A percentile compares a stretch with the other conserved stretches of the same genome.
Evolutionary conservation across 2,113 vertebrate species (phyloP).

Genomic region (Semicossyphus pulcher): DNA sequence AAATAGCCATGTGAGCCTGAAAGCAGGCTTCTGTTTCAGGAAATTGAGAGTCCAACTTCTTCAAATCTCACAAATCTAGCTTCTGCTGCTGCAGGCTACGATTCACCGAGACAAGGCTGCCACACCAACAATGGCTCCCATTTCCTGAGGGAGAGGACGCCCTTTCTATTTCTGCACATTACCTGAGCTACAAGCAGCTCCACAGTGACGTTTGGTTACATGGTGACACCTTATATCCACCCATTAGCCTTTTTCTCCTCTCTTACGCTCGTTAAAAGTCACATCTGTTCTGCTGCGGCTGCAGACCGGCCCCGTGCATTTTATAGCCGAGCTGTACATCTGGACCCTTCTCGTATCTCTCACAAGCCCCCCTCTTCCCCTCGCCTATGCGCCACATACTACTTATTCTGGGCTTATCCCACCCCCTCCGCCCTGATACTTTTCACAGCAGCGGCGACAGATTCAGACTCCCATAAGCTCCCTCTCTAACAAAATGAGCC

Average conservation of each 20-base stretch:
- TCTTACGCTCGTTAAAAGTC: constrained; percentile 70
- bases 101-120: constrained; percentile 16
- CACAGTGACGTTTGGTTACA: constrained; percentile 59
- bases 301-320: constrained; percentile 35
- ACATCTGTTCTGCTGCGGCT: constrained; percentile 74
- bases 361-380: background rate
- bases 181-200: constrained; percentile 37
- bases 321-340: constrained; percentile 58
- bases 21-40: constrained; percentile 1
- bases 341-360: constrained; percentile 55
- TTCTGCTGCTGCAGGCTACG: constrained; percentile 9
- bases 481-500: constrained; percentile 42
- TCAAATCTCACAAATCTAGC: constrained; percentile 13
- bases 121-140: constrained; percentile 12
- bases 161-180: constrained; percentile 44
- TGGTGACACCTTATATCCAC: constrained; percentile 58
- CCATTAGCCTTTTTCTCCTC: constrained; percentile 74
- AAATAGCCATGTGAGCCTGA: constrained; percentile 3
- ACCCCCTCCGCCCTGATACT: constrained; percentile 7
- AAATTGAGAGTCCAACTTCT: background rate
- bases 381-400: background rate
- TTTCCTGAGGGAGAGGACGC: constrained; percentile 42
- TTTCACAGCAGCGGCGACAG: constrained; percentile 44
- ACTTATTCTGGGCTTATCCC: constrained; percentile 39
- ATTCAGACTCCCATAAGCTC: constrained; percentile 43